A percentile compares a stretch with the other conserved stretches of the same genome.
Conservation (phyloP, 2,888 invertebrate genomes). For the Odontocerum albicorne region DNA sequence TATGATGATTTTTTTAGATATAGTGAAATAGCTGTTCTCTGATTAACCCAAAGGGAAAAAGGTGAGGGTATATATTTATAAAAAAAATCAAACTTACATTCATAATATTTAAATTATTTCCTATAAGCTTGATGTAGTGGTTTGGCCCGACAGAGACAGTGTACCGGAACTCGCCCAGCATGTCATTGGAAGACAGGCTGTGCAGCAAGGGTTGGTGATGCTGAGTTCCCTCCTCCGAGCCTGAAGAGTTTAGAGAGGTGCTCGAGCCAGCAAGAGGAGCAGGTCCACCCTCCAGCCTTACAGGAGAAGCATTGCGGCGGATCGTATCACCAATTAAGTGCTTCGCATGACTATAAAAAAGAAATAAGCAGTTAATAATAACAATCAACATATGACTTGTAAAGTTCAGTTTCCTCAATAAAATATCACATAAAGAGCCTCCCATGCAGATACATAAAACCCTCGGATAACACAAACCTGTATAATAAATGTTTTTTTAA, state of each 20-base stretch:
- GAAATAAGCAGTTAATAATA: too few relatives aligned
- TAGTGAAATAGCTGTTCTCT: too few relatives aligned
- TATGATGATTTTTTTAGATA: too few relatives aligned
- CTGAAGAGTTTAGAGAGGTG: conserved; percentile 77
- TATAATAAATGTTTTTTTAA: too few relatives aligned
- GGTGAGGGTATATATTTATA: neutral
- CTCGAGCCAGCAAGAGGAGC: conserved; percentile 69
- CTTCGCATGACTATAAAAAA: conserved; percentile 75
- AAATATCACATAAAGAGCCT: too few relatives aligned
- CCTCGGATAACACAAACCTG: too few relatives aligned
- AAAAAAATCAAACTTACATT: conserved; percentile 62
- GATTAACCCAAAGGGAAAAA: too few relatives aligned
- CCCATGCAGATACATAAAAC: too few relatives aligned
- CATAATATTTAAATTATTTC: conserved; percentile 81
- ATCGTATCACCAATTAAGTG: conserved; percentile 95
- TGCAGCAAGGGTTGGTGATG: conserved; percentile 66
- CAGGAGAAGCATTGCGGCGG: conserved; percentile 90
- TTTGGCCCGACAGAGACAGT: conserved; percentile 82
- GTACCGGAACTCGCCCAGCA: conserved; percentile 85
- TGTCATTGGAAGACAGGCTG: conserved; percentile 82
- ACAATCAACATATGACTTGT: too few relatives aligned
- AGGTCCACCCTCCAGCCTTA: conserved; percentile 65
- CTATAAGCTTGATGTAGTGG: conserved; percentile 83
- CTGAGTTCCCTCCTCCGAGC: conserved; percentile 64
- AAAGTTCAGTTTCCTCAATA: too few relatives aligned